phyloP scores from a whole-genome alignment of 2,797 vertebrate species.

The Naso thynnoides region DNA sequence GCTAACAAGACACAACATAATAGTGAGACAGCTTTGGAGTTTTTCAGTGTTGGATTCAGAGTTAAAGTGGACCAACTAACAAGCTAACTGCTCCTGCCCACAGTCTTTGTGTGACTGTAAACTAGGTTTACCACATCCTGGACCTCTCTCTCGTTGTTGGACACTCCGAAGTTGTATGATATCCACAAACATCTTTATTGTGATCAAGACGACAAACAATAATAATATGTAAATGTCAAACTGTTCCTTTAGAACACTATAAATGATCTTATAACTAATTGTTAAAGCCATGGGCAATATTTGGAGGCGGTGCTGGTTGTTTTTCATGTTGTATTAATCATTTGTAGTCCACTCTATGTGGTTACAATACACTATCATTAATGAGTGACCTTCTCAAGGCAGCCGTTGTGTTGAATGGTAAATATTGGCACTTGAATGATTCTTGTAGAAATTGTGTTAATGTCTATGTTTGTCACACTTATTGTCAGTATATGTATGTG shows the following conservation, averaged over 20 bases:
- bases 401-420: background rate
- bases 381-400: constrained; percentile 12
- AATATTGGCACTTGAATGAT: constrained; percentile 23
- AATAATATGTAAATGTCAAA: constrained; percentile 4
- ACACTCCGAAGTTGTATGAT: background rate
- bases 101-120: no score
- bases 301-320: background rate
- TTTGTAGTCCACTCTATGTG: background rate
- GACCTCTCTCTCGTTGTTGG: background rate
- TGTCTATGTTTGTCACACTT: constrained; percentile 2
- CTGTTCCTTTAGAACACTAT: constrained; percentile 40
- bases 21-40: no score
- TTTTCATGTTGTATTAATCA: constrained; percentile 5
- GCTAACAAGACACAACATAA: no score
- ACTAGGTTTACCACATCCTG: background rate
- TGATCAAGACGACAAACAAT: background rate
- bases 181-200: background rate
- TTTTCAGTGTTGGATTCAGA: no score
- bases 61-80: no score
- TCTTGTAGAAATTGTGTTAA: constrained; percentile 11
- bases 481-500: constrained; percentile 8
- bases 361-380: background rate
- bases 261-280: background rate
- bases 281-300: background rate
- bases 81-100: no score